Base-by-base conservation (phyloP, 2,888 invertebrate genomes). In the Acanthopleura granulata region DNA sequence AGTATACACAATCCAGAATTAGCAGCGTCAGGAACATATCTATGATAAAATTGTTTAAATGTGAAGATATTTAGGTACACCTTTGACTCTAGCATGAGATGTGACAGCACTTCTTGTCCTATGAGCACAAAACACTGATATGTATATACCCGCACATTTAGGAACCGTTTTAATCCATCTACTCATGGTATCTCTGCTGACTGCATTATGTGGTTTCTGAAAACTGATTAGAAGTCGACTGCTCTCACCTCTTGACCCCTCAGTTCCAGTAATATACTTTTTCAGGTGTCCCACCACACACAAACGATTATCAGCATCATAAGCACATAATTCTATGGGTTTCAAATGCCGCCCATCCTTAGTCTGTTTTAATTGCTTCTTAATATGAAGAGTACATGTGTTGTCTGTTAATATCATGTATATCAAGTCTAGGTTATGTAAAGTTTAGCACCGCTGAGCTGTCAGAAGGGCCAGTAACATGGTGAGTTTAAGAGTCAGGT, bases 41-140 rank as follows among this genome's bases (percentile, higher is more conserved):
- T 76, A 18, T 76, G 49, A 49, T 77, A 77, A 49, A 77, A 77
- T 29, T 72, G 70, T 15, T 49, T 30, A 61, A 75, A 77, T 51
- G 75, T 77, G 15, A 22, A n/a, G 40, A 25, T 72, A 62, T 71
- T 74, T 22, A 16, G 78, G 76, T 14, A 73, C 75, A 22, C 62
- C 66, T 14, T 14, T 30, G 16, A 22, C 15, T 40, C 25, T 61
- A 12, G 78, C 78, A 22, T 49, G 61, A 29, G 78, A 76, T 11
- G 75, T 73, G 25, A 49, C 18, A 27, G 78, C 78, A 66, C 74
- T 74, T n/a, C 78, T 40, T 15, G 72, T 61, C 62, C 74, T 74
- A 49, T 78, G 74, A 11, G 74, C 72, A 66, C 16, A 16, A 25
- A 66, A 66, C 15, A 66, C 25, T 27, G 66, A 22, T 22, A 27